Conservation (phyloP, 2,797 vertebrate species). For the Halcyon smyrnensis region DNA sequence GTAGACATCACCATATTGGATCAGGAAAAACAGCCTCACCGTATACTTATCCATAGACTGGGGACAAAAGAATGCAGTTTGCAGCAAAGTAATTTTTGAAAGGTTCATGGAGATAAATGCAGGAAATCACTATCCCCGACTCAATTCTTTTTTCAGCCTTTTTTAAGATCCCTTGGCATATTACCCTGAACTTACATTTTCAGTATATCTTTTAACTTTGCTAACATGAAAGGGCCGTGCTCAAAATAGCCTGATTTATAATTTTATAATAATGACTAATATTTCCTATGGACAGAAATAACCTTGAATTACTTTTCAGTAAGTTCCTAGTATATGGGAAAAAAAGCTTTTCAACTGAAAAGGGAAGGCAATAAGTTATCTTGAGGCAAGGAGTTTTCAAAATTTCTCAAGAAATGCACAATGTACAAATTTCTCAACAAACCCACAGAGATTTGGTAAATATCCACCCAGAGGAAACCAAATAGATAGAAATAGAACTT, state of each 20-base stretch:
- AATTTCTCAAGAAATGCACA: slow-evolving; percentile 65
- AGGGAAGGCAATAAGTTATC: slow-evolving; percentile 25
- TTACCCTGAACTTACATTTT: slow-evolving; percentile 23
- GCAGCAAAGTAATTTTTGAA: slow-evolving; percentile 24
- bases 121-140: slow-evolving; percentile 57
- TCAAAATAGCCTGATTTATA: slow-evolving; percentile 52
- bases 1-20: background rate
- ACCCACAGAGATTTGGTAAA: slow-evolving; percentile 66
- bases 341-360: slow-evolving; percentile 15
- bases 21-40: background rate
- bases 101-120: slow-evolving; percentile 28
- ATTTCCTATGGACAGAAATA: slow-evolving; percentile 67
- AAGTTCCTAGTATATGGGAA: slow-evolving; percentile 44
- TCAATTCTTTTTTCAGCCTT: slow-evolving; percentile 11
- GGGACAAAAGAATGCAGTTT: background rate
- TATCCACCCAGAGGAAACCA: slow-evolving; percentile 53
- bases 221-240: slow-evolving; percentile 33
- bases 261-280: slow-evolving; percentile 62
- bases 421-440: slow-evolving; percentile 57
- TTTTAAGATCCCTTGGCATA: slow-evolving; percentile 35
- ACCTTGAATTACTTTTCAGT: slow-evolving; percentile 57
- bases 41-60: background rate
- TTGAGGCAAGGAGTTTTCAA: slow-evolving; percentile 20
- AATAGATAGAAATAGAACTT: slow-evolving; percentile 57
- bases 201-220: slow-evolving; percentile 21